Conservation (phyloP, 2,113 vertebrate species). For the Pycnonotus jocosus region DNA sequence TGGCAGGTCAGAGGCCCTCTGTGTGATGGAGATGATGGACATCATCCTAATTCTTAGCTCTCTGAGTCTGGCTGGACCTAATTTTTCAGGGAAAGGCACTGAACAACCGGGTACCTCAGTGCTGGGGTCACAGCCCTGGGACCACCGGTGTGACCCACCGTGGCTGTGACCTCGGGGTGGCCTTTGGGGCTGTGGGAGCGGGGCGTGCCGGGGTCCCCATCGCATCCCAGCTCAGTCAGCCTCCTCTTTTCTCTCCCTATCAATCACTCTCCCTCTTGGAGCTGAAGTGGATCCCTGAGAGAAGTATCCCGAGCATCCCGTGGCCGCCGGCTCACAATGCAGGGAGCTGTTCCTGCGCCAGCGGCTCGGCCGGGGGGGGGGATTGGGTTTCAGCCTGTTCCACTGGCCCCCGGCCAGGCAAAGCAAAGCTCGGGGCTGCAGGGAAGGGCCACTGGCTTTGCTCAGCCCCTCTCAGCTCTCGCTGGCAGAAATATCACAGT, state of each 20-base stretch:
- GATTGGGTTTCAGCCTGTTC: conserved; percentile 70
- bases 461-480: conserved; percentile 28
- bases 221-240: conserved; percentile 29
- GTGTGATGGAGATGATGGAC: not conserved
- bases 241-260: conserved; percentile 17
- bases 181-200: rapidly evolving
- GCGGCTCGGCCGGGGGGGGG: conserved; percentile 18
- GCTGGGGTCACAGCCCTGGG: rapidly evolving
- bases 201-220: not conserved
- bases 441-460: conserved; percentile 38
- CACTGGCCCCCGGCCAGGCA: conserved; percentile 63
- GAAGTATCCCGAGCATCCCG: conserved; percentile 49
- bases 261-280: conserved; percentile 65
- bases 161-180: not conserved
- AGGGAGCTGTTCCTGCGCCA: conserved; percentile 59
- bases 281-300: conserved; percentile 69
- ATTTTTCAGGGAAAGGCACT: not conserved
- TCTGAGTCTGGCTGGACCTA: not conserved
- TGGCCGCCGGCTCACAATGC: conserved; percentile 48
- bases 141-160: rapidly evolving
- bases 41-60: not conserved
- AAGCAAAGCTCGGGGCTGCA: conserved; percentile 62
- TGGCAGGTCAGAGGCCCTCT: not conserved
- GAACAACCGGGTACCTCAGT: not conserved
- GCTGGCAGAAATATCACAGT: conserved; percentile 59